phyloP scores from a whole-genome alignment of 2,113 vertebrate species.

The Cettia cetti region DNA sequence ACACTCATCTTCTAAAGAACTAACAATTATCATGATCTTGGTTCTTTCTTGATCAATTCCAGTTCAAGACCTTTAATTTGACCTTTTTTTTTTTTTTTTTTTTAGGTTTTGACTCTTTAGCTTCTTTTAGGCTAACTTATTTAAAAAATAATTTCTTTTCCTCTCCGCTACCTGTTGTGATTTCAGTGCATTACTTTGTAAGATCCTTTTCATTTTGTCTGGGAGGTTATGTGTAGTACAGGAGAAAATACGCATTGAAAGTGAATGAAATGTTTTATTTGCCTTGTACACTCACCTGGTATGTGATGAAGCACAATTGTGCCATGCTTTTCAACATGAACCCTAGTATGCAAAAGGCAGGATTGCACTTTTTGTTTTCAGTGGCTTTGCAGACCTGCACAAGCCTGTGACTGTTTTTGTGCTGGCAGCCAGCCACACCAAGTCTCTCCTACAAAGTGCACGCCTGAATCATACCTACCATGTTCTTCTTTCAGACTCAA shows the following conservation, averaged over 20 bases:
- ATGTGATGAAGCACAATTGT: neutral
- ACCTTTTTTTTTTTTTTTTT: no score
- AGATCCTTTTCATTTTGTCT: neutral
- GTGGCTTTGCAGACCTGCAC: neutral
- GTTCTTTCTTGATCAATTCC: neutral
- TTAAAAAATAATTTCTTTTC: rapidly evolving
- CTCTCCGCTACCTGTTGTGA: neutral
- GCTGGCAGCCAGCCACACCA: neutral
- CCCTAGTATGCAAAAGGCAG: neutral
- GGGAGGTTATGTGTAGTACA: neutral
- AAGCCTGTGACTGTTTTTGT: neutral
- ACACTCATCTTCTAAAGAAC: neutral
- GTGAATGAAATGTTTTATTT: neutral
- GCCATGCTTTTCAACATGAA: neutral
- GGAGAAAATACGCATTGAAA: neutral
- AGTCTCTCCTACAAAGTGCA: neutral
- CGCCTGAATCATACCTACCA: neutral
- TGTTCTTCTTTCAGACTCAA: neutral
- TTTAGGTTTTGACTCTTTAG: neutral
- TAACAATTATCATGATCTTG: rapidly evolving
- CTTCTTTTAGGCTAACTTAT: neutral
- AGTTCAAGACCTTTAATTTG: neutral
- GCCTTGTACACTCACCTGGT: neutral
- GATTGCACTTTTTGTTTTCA: neutral
- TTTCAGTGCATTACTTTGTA: neutral